Evolutionary conservation across 2,797 vertebrate species (phyloP).

Genomic region (Diplodus sargus): DNA sequence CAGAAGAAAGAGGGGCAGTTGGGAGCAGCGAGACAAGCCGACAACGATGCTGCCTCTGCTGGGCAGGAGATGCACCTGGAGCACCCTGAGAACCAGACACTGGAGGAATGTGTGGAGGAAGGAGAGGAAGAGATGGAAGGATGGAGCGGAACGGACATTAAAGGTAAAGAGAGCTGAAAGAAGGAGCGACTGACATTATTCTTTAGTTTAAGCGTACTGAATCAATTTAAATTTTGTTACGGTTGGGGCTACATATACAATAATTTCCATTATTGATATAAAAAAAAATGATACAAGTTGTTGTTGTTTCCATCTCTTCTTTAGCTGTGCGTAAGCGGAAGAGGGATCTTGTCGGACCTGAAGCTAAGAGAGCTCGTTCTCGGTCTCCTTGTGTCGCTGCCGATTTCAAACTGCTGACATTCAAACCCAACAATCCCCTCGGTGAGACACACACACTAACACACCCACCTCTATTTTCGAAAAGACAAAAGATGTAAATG

Average conservation of each 20-base stretch:
- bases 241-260: no score
- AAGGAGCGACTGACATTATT: no score
- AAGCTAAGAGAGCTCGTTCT: constrained; percentile 56
- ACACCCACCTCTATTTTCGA: no score
- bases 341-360: neutral
- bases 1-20: constrained; percentile 10
- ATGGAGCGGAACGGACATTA: neutral
- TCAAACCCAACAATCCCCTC: constrained; percentile 57
- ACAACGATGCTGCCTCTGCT: neutral
- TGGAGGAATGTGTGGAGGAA: constrained; percentile 2
- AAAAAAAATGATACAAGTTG: no score
- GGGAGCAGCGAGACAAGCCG: neutral
- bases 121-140: neutral
- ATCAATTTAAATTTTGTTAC: no score
- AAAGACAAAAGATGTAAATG: neutral
- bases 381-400: constrained; percentile 38
- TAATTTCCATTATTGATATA: no score
- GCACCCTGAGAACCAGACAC: neutral
- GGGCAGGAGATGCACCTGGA: neutral
- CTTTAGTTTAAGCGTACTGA: no score
- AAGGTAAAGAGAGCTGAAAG: constrained; percentile 36
- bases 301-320: neutral
- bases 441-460: constrained; percentile 49
- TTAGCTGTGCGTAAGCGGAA: constrained; percentile 49
- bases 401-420: constrained; percentile 51